Evolutionary conservation across 2,888 invertebrate genomes (phyloP).

Genomic region (Parnassius orleans): DNA sequence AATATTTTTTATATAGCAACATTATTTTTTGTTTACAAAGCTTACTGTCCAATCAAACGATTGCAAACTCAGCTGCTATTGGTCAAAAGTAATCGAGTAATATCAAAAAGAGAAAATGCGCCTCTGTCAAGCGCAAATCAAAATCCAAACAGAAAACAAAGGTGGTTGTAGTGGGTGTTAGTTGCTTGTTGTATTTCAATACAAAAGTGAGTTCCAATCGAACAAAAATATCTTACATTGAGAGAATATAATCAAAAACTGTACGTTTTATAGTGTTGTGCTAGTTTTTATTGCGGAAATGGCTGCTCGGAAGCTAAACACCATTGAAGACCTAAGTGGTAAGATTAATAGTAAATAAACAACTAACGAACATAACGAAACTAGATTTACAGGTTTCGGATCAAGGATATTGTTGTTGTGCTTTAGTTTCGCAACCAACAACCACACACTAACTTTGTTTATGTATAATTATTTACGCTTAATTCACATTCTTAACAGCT

Average conservation of each 20-base stretch:
- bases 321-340: conserved; percentile 76
- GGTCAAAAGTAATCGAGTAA: conserved; percentile 33
- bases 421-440: conserved; percentile 22
- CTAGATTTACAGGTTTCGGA: conserved; percentile 43
- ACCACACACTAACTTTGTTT: conserved; percentile 23
- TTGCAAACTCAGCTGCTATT: conserved; percentile 35
- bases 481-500: conserved; percentile 29
- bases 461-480: conserved; percentile 38
- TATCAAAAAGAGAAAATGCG: conserved; percentile 29
- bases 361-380: conserved; percentile 55
- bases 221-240: conserved; percentile 1
- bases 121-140: conserved; percentile 34
- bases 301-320: conserved; percentile 72
- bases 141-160: conserved; percentile 58
- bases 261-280: conserved; percentile 27
- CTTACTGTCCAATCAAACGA: conserved; percentile 43
- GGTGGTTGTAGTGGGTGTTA: conserved; percentile 29
- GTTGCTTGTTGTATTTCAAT: conserved; percentile 38
- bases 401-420: conserved; percentile 36
- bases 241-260: conserved; percentile 6
- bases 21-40: conserved; percentile 42
- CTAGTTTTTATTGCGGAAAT: conserved; percentile 44
- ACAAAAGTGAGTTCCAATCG: conserved; percentile 9
- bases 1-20: conserved; percentile 35
- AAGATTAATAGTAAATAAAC: conserved; percentile 61